A percentile compares a stretch with the other conserved stretches of the same genome.
phyloP scores from a whole-genome alignment of 2,797 vertebrate species.

The Manis pentadactyla region DNA sequence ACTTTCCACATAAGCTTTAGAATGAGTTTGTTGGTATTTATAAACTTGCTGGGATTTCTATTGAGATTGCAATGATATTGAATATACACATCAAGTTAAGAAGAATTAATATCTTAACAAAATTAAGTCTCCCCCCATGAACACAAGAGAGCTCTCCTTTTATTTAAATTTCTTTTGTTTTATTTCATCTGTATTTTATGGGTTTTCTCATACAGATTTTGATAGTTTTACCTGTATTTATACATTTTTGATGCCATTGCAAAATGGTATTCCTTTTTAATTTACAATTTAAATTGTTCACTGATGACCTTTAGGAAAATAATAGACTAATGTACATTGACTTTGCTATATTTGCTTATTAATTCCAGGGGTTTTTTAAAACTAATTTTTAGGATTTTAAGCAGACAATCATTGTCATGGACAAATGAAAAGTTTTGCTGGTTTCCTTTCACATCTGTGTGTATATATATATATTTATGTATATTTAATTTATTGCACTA shows the following conservation, averaged over 20 bases:
- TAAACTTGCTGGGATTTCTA: neutral
- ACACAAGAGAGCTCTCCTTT: neutral
- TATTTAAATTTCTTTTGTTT: neutral
- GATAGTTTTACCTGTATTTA: neutral
- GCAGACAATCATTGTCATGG: neutral
- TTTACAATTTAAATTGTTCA: neutral
- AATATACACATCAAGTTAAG: neutral
- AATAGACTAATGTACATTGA: neutral
- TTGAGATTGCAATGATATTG: neutral
- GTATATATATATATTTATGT: too few species aligned
- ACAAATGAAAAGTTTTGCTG: neutral
- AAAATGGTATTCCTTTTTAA: neutral
- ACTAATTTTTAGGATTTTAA: too few species aligned
- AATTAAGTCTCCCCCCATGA: neutral
- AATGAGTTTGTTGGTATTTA: neutral
- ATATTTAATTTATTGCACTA: neutral
- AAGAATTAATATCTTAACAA: neutral
- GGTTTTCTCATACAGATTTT: neutral
- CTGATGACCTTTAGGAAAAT: neutral
- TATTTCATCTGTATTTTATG: neutral
- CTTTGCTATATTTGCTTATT: neutral
- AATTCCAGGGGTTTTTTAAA: neutral
- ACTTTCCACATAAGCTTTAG: neutral
- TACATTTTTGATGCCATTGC: neutral
- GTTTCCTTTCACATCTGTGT: neutral